These are phyloP conservation scores for Oxyruncus cristatus DNA, from an alignment of 2,113 vertebrate species.

Conservation along the genomic window DNA sequence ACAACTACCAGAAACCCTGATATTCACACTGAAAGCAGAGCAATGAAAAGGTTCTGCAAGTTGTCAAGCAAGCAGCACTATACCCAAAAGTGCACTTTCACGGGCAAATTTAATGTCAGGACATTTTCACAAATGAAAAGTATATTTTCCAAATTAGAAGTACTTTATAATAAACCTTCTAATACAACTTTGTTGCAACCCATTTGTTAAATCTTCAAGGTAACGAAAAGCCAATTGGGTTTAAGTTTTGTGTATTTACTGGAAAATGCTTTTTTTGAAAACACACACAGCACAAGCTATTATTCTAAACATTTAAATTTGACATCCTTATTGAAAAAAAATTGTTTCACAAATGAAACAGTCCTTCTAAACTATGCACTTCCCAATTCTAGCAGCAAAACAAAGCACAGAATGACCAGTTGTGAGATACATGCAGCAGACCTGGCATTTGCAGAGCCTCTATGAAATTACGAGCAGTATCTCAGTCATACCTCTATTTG, in stretches of 20 bases:
- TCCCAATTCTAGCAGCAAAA: not conserved
- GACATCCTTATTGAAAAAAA: not conserved
- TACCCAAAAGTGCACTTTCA: not conserved
- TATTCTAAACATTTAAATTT: not conserved
- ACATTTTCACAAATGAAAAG: not conserved
- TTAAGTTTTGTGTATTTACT: not conserved
- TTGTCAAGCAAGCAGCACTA: not conserved
- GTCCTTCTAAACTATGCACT: not conserved
- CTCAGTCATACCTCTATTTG: conserved; percentile 88
- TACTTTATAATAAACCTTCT: not conserved
- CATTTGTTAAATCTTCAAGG: not conserved
- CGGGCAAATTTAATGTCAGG: not conserved
- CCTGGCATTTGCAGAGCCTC: not conserved
- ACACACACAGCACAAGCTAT: not conserved
- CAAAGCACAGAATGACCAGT: not conserved
- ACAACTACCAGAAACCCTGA: not conserved
- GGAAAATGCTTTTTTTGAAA: not conserved
- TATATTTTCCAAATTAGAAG: not conserved
- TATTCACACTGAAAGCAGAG: not conserved
- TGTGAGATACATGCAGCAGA: not conserved
- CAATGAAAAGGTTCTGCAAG: not conserved
- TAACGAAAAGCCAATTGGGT: not conserved
- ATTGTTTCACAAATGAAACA: not conserved
- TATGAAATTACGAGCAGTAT: not conserved
- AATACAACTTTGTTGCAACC: not conserved